Percentiles rank a stretch among this genome's conserved stretches.
These are phyloP conservation scores for Muscicapa comitata DNA, from an alignment of 2,797 vertebrate genomes.

Conservation along the genomic window DNA sequence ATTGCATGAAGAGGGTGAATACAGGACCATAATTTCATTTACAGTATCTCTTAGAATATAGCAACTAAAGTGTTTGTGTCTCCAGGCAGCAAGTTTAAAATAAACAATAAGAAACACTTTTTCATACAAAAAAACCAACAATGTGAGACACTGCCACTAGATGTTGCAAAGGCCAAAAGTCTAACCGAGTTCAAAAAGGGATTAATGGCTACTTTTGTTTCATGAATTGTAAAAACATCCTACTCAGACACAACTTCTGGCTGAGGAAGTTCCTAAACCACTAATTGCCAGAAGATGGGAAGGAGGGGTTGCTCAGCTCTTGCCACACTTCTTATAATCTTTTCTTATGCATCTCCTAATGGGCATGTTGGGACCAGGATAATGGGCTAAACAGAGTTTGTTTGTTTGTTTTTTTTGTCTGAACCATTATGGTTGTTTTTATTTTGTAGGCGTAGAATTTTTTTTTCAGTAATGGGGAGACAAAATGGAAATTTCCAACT, in stretches of 20 bases:
- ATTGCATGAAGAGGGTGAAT: neutral
- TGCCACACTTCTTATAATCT: slow-evolving; percentile 17
- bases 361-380: slow-evolving; percentile 23
- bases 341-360: slow-evolving; percentile 44
- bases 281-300: slow-evolving; percentile 52
- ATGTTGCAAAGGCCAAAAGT: neutral
- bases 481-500: neutral
- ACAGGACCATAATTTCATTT: neutral
- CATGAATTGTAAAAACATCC: slow-evolving; percentile 30
- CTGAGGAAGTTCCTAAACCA: slow-evolving; percentile 35
- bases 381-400: slow-evolving; percentile 18
- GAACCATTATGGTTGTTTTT: slow-evolving; percentile 14
- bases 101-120: neutral
- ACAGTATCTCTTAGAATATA: neutral
- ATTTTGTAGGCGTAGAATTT: neutral
- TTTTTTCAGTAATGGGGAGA: neutral
- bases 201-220: slow-evolving; percentile 38
- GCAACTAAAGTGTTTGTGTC: neutral
- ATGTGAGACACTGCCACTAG: neutral
- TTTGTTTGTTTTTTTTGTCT: neutral
- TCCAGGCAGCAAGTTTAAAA: neutral
- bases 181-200: slow-evolving; percentile 6
- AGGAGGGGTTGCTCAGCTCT: slow-evolving; percentile 22
- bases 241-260: neutral
- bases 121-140: neutral